Percentiles rank a stretch among this genome's conserved stretches.
Conservation (phyloP, 2,797 vertebrate species). For the Amphiprion clarkii region DNA sequence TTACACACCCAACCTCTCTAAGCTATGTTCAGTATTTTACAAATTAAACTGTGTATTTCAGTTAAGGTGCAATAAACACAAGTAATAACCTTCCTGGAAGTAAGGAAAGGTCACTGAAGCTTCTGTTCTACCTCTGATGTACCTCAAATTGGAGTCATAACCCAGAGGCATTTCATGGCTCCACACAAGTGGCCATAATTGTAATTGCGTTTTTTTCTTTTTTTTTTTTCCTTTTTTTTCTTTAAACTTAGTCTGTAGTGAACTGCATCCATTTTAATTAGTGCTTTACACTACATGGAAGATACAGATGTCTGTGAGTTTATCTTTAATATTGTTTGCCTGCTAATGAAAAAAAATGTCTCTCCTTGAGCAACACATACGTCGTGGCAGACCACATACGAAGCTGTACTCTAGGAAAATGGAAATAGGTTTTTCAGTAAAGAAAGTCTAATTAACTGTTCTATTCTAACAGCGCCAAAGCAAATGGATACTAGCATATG, state of each 20-base stretch:
- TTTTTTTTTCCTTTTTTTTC: conserved; percentile 49
- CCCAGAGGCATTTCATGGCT: conserved; percentile 38
- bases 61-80: conserved; percentile 15
- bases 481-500: conserved; percentile 11
- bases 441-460: conserved; percentile 37
- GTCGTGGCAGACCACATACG: conserved; percentile 1
- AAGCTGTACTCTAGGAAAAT: not conserved
- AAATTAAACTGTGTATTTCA: conserved; percentile 2
- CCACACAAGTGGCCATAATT: conserved; percentile 37
- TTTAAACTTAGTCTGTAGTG: conserved; percentile 67
- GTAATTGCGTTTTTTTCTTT: conserved; percentile 12
- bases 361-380: conserved; percentile 11
- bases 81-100: conserved; percentile 17
- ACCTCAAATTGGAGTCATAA: conserved; percentile 45
- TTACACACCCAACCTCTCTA: not conserved
- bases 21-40: not conserved
- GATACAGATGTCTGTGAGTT: conserved; percentile 34
- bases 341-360: conserved; percentile 42
- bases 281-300: not conserved
- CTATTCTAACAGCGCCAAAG: conserved; percentile 4
- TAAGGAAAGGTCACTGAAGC: not conserved
- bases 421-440: not conserved
- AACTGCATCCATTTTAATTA: conserved; percentile 56
- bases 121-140: conserved; percentile 21
- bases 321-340: conserved; percentile 31